These are phyloP conservation scores for Atherinomorus stipes DNA, from an alignment of 2,113 vertebrate species.

Conservation along the genomic window DNA sequence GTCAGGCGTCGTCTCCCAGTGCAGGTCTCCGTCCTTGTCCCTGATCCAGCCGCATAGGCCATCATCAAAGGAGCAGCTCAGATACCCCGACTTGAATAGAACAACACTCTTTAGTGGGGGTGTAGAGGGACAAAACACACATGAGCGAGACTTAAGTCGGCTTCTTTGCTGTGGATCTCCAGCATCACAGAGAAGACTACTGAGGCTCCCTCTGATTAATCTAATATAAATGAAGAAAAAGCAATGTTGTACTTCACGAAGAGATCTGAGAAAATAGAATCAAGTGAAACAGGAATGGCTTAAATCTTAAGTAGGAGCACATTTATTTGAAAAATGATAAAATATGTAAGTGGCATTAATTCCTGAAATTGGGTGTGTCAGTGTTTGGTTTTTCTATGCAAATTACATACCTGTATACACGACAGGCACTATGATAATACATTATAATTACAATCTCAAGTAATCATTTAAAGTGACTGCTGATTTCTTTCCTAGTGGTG, in stretches of 20 bases:
- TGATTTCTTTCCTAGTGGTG: constrained; percentile 33
- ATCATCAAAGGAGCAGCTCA: constrained; percentile 93
- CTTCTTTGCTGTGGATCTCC: constrained; percentile 15
- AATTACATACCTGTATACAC: background rate
- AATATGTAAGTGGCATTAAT: constrained; percentile 9
- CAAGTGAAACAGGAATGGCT: constrained; percentile 8
- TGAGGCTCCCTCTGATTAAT: constrained; percentile 1
- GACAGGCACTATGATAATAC: constrained; percentile 4
- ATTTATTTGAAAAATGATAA: constrained; percentile 3
- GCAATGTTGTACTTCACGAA: constrained; percentile 10
- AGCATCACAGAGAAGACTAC: background rate
- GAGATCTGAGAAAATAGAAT: constrained; percentile 15
- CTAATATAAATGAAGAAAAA: background rate
- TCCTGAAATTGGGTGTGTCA: constrained; percentile 1
- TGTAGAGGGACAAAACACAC: background rate
- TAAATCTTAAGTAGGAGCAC: constrained; percentile 2
- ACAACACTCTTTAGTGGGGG: constrained; percentile 33
- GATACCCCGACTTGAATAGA: constrained; percentile 82
- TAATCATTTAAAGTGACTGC: constrained; percentile 37
- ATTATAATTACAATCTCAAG: constrained; percentile 16
- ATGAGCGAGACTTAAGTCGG: background rate
- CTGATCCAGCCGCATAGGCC: constrained; percentile 95
- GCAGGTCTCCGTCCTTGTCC: constrained; percentile 88
- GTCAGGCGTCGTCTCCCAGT: constrained; percentile 91
- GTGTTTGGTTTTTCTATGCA: background rate